These are phyloP conservation scores for Stenodema calcarata DNA, from an alignment of 2,888 invertebrate genomes.

Conservation along the genomic window DNA sequence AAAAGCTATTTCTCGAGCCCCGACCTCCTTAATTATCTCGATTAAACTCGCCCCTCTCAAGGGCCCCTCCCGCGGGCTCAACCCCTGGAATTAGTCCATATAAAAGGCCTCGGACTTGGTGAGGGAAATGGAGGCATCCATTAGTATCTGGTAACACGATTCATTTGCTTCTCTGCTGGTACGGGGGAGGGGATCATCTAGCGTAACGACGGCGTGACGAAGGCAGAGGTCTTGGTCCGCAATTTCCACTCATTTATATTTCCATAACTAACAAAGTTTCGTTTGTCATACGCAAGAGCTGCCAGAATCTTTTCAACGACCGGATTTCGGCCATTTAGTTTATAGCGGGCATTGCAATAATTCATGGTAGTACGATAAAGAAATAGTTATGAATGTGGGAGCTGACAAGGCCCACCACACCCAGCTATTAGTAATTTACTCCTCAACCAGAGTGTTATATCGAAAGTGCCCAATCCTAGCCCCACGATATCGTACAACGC, in stretches of 20 bases:
- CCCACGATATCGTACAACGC: too few relatives aligned
- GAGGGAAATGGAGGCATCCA: background rate
- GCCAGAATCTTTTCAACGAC: background rate
- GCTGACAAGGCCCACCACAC: too few relatives aligned
- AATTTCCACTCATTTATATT: constrained; percentile 15
- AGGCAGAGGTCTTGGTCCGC: background rate
- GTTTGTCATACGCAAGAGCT: background rate
- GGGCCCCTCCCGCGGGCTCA: background rate
- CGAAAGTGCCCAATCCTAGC: too few relatives aligned
- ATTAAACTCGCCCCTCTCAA: constrained; percentile 25
- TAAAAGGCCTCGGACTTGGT: background rate
- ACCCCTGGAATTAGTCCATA: constrained; percentile 22
- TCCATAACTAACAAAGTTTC: background rate
- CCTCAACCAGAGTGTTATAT: too few relatives aligned
- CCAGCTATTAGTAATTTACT: too few relatives aligned
- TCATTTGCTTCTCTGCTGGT: background rate
- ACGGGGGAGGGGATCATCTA: background rate
- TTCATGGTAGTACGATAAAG: too few relatives aligned
- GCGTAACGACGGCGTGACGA: constrained; percentile 14
- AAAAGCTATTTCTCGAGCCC: constrained; percentile 23
- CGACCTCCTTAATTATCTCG: constrained; percentile 35
- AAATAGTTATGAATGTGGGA: too few relatives aligned
- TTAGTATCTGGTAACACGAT: constrained; percentile 34
- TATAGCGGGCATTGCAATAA: too few relatives aligned
- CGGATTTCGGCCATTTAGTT: background rate